Percentiles rank a stretch among this genome's conserved stretches.
These are phyloP conservation scores for Poeciliopsis infans DNA, from an alignment of 2,797 vertebrate genomes.

Conservation along the genomic window DNA sequence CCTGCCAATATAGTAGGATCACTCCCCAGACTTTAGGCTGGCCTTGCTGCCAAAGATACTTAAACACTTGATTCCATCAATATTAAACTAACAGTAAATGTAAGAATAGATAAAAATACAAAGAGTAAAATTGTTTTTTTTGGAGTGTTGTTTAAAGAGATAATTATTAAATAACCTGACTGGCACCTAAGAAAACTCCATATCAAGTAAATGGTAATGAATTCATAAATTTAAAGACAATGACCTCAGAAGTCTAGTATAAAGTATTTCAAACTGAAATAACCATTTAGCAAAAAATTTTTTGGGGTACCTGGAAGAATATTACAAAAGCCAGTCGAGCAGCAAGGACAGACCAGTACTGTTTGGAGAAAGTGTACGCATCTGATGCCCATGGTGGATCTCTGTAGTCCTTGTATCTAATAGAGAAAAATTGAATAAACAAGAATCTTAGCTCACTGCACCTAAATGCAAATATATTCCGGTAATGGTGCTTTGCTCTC, in stretches of 20 bases:
- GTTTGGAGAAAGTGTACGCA: conserved; percentile 93
- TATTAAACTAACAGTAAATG: not conserved
- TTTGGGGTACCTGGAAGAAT: conserved; percentile 90
- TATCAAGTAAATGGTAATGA: not conserved
- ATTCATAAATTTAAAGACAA: not conserved
- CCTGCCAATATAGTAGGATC: not conserved
- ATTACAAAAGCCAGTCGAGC: conserved; percentile 95
- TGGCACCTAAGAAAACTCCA: not conserved
- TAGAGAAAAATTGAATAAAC: conserved; percentile 5
- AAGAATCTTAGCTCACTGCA: not conserved
- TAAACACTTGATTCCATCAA: not conserved
- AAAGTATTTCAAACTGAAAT: not conserved
- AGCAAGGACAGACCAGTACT: conserved; percentile 95
- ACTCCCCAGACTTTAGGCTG: not conserved
- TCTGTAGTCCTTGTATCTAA: conserved; percentile 97
- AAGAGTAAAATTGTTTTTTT: not conserved
- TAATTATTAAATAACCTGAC: not conserved
- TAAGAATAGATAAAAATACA: not conserved
- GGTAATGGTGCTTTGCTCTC: not conserved
- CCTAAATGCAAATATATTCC: not conserved
- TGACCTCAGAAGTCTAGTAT: not conserved
- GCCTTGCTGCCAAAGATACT: not conserved
- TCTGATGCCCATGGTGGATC: conserved; percentile 92
- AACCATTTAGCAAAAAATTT: conserved; percentile 12
- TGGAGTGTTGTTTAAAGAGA: not conserved